Evolutionary conservation across 2,113 vertebrate genomes (phyloP).

Genomic region (Oxyruncus cristatus): DNA sequence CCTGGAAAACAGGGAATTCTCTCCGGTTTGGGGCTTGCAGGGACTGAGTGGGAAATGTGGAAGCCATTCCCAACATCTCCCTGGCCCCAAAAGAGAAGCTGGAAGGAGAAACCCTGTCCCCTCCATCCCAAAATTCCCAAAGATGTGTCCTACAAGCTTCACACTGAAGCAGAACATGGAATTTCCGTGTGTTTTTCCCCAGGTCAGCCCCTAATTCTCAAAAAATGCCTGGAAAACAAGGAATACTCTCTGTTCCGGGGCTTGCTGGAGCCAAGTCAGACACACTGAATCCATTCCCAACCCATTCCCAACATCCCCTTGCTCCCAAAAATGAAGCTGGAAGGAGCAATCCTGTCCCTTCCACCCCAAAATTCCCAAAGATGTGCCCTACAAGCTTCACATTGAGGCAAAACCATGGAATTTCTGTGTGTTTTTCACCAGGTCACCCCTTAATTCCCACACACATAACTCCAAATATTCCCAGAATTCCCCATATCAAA

Average conservation of each 20-base stretch:
- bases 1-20: not conserved
- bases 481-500: rapidly evolving
- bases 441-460: not conserved
- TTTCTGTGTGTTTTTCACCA: not conserved
- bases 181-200: not conserved
- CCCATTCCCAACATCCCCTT: not conserved
- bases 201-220: not conserved
- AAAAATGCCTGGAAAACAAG: not conserved
- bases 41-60: not conserved
- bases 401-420: rapidly evolving
- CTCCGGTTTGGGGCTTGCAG: not conserved
- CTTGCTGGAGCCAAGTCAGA: not conserved
- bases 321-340: not conserved
- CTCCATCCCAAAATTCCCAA: not conserved
- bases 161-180: rapidly evolving
- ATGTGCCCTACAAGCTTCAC: not conserved
- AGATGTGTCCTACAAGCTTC: not conserved
- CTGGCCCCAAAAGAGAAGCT: not conserved
- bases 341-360: not conserved
- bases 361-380: not conserved
- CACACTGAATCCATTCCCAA: rapidly evolving
- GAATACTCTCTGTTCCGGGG: not conserved
- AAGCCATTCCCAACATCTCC: not conserved
- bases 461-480: rapidly evolving
- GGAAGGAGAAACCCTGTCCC: not conserved